Evolutionary conservation across 23 tunicate genomes (phyloP).

Genomic region (Clavelina lepadiformis): DNA sequence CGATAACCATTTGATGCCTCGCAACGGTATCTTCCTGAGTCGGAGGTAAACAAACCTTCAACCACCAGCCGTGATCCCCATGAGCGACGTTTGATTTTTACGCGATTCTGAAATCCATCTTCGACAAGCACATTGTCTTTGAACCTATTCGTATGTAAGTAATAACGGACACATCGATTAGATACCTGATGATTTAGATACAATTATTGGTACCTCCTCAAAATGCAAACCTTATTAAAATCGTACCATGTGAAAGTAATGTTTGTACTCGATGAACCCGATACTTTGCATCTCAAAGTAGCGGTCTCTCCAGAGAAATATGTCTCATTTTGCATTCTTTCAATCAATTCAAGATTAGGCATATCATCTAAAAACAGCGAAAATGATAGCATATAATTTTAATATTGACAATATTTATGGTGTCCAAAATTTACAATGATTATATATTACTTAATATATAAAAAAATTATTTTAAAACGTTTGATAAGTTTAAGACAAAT

Average conservation of each 20-base stretch:
- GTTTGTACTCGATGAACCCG: conserved; percentile 30
- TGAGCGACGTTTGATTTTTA: conserved; percentile 21
- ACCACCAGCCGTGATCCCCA: conserved; percentile 72
- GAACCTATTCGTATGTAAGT: no score
- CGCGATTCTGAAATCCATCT: conserved; percentile 16
- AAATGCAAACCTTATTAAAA: background rate
- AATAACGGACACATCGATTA: no score
- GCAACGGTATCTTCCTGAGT: conserved; percentile 74
- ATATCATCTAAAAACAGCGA: no score
- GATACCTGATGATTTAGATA: no score
- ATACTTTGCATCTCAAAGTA: conserved; percentile 77
- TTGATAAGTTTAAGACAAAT: no score
- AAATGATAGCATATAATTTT: no score
- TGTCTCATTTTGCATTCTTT: conserved; percentile 57
- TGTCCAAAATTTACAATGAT: no score
- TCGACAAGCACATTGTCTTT: conserved; percentile 27
- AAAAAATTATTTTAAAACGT: no score
- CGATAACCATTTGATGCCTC: conserved; percentile 62
- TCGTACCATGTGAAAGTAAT: conserved; percentile 76
- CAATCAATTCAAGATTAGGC: conserved; percentile 25
- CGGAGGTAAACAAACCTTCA: conserved; percentile 56
- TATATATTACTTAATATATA: no score
- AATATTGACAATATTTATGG: no score
- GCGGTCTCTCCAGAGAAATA: conserved; percentile 63
- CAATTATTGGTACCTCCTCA: background rate